Conservation (phyloP, 1,140 invertebrate species). For the Meteorus sp. region DNA sequence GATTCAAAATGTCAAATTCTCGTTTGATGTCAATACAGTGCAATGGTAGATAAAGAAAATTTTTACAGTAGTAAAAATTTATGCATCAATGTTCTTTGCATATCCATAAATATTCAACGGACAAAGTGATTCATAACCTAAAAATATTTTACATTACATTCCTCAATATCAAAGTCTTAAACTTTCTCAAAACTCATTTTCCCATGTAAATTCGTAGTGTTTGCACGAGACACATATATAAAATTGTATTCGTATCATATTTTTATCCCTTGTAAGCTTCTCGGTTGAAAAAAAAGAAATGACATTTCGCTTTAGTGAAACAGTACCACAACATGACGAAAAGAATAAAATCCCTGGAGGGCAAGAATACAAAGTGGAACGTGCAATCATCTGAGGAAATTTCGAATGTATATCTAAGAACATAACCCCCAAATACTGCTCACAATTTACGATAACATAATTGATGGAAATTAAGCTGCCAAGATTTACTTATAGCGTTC, state of each 20-base stretch:
- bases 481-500: not conserved
- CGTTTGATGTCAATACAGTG: no score
- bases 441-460: not conserved
- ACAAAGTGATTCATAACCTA: slow-evolving; percentile 11
- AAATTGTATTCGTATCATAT: no score
- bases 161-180: slow-evolving; percentile 38
- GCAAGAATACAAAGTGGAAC: not conserved
- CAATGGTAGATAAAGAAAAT: no score
- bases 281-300: not conserved
- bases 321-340: no score
- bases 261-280: slow-evolving; percentile 21
- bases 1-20: no score
- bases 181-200: slow-evolving; percentile 51
- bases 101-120: slow-evolving; percentile 37
- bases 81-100: no score
- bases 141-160: not conserved
- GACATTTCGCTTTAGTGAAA: no score
- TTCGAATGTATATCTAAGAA: not conserved
- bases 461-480: not conserved
- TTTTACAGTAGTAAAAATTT: not conserved
- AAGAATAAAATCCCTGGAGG: not conserved
- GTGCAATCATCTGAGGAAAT: not conserved
- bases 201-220: slow-evolving; percentile 52
- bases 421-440: not conserved
- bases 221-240: slow-evolving; percentile 3